Evolutionary conservation across 2,797 vertebrate genomes (phyloP).

Genomic region (Karalla daura): DNA sequence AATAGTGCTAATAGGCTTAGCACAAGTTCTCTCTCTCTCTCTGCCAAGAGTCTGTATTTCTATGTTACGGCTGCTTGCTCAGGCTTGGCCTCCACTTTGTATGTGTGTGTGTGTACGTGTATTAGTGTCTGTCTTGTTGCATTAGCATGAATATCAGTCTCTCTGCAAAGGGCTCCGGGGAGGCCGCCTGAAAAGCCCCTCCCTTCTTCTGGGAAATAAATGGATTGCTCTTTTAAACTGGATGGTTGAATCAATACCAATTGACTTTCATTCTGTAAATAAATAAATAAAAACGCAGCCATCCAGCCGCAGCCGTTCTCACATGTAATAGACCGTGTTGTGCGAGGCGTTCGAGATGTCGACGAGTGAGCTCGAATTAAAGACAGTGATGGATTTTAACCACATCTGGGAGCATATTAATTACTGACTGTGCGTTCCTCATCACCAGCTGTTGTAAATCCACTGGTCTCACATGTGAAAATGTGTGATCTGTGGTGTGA

Average conservation of each 20-base stretch:
- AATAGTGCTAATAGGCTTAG: conserved; percentile 75
- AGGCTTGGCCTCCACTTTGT: conserved; percentile 24
- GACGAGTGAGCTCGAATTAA: background rate
- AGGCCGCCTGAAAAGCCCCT: conserved; percentile 25
- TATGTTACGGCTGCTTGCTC: conserved; percentile 42
- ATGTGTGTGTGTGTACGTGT: conserved; percentile 36
- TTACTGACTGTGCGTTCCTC: too few relatives aligned
- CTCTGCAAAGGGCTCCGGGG: conserved; percentile 21
- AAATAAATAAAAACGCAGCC: conserved; percentile 10
- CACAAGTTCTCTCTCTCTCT: conserved; percentile 44
- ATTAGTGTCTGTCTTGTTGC: conserved; percentile 54
- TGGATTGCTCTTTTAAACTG: conserved; percentile 52
- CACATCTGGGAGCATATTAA: background rate
- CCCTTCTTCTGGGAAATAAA: conserved; percentile 51
- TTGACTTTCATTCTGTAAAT: conserved; percentile 20
- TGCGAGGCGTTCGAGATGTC: background rate
- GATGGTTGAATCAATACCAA: conserved; percentile 54
- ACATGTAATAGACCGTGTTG: background rate
- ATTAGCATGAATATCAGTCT: conserved; percentile 63
- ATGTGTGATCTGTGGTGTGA: conserved; percentile 35
- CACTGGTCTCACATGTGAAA: background rate
- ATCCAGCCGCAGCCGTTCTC: conserved; percentile 6
- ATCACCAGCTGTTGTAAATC: background rate
- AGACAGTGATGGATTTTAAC: background rate
- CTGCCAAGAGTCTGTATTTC: conserved; percentile 14